phyloP scores from a whole-genome alignment of 2,113 vertebrate genomes.

The Caracal caracal region DNA sequence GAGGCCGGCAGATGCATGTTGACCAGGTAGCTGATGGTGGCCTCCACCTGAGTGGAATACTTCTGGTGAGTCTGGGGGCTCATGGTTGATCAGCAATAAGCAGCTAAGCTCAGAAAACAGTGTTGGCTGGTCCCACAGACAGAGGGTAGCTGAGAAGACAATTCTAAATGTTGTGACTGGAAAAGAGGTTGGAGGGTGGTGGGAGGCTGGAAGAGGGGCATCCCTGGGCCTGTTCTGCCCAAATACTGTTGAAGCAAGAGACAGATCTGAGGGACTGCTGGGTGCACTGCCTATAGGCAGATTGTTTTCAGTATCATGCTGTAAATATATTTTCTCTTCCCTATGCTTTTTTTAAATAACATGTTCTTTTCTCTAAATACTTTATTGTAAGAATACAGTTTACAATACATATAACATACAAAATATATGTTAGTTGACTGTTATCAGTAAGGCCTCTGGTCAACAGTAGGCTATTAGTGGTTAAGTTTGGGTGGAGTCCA shows the following conservation, averaged over 20 bases:
- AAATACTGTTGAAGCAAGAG: background rate
- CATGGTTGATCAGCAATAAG: background rate
- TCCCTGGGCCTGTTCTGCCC: background rate
- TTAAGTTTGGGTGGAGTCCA: background rate
- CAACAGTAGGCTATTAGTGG: background rate
- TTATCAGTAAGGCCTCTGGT: background rate
- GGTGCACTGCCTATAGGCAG: background rate
- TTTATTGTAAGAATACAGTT: background rate
- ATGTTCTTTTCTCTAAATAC: background rate
- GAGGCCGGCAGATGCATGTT: constrained; percentile 28
- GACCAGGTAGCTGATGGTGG: constrained; percentile 40
- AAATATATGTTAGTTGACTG: background rate
- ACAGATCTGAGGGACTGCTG: background rate
- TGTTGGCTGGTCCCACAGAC: background rate
- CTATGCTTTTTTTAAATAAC: background rate
- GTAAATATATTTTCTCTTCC: background rate
- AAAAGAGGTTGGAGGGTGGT: background rate
- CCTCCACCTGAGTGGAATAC: constrained; percentile 47
- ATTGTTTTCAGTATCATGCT: background rate
- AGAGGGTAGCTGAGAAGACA: background rate
- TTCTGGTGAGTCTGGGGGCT: constrained; percentile 65
- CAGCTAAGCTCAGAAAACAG: background rate
- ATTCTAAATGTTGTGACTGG: background rate
- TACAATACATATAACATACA: background rate
- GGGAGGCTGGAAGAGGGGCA: background rate